A percentile compares a stretch with the other conserved stretches of the same genome.
phyloP scores from a whole-genome alignment of 2,888 invertebrate species.

The Spatulosminthurus flaviceps region DNA sequence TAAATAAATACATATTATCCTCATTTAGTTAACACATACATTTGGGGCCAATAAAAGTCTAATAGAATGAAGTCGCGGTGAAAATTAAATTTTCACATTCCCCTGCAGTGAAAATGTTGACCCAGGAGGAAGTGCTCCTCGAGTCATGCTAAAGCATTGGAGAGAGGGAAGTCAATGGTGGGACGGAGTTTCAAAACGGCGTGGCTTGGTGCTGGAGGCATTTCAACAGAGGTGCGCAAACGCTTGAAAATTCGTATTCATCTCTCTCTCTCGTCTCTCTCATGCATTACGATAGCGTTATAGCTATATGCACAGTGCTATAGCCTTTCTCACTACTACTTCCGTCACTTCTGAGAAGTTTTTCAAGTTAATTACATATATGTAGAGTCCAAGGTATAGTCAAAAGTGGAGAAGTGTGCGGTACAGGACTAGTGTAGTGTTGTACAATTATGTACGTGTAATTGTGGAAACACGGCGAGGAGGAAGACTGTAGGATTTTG shows the following conservation, averaged over 20 bases:
- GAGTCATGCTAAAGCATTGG: background rate
- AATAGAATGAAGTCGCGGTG: constrained; percentile 8
- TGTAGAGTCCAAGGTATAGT: too few species aligned
- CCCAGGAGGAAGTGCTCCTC: background rate
- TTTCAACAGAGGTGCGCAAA: background rate
- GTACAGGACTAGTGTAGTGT: too few species aligned
- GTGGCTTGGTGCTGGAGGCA: constrained; percentile 25
- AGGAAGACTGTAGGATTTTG: too few species aligned
- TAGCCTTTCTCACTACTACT: too few species aligned
- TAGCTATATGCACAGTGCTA: too few species aligned
- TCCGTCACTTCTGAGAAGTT: too few species aligned
- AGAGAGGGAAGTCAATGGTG: background rate
- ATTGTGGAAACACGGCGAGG: too few species aligned
- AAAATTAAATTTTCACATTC: constrained; percentile 25
- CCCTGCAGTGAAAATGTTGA: constrained; percentile 19
- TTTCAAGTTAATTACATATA: background rate
- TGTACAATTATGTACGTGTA: too few species aligned
- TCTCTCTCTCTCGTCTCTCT: background rate
- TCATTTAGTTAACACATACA: too few species aligned
- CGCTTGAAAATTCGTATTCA: constrained; percentile 26
- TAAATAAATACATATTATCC: too few species aligned
- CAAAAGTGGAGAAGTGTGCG: too few species aligned
- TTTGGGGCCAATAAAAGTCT: background rate
- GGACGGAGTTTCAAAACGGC: constrained; percentile 1
- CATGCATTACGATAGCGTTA: background rate